phyloP scores from a whole-genome alignment of 2,113 vertebrate species.

The Leptosomus discolor region DNA sequence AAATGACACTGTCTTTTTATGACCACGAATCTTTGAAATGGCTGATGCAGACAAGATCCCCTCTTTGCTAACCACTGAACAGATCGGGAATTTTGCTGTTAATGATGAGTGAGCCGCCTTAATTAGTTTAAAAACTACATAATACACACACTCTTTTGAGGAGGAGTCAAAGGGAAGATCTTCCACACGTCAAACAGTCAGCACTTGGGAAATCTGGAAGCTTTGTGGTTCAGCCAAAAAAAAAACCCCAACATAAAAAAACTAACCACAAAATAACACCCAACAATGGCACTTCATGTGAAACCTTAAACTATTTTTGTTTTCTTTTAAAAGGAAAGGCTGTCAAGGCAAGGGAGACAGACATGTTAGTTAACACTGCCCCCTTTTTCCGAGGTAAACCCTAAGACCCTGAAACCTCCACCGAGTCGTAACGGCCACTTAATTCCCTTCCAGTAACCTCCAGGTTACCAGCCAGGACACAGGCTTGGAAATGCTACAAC shows the following conservation, averaged over 20 bases:
- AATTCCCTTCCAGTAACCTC: background rate
- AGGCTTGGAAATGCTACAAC: background rate
- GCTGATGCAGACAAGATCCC: background rate
- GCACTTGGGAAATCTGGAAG: background rate
- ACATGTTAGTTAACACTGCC: background rate
- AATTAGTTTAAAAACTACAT: background rate
- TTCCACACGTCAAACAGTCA: background rate
- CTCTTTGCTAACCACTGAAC: background rate
- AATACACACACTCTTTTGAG: background rate
- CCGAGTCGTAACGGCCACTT: background rate
- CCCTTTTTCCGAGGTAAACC: background rate
- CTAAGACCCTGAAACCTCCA: background rate
- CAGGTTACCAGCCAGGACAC: background rate
- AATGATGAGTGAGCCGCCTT: background rate
- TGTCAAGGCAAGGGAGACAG: background rate
- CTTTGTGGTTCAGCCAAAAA: background rate
- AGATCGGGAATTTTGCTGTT: background rate
- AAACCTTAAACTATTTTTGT: background rate
- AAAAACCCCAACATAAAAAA: background rate
- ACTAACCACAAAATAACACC: background rate
- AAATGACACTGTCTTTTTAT: background rate
- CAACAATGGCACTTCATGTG: fast-evolving
- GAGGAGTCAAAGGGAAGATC: background rate
- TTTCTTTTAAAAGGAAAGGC: background rate
- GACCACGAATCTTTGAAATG: background rate